A percentile compares a stretch with the other conserved stretches of the same genome.
Conservation (phyloP, 2,797 vertebrate genomes). For the Triplophysa bombifrons region DNA sequence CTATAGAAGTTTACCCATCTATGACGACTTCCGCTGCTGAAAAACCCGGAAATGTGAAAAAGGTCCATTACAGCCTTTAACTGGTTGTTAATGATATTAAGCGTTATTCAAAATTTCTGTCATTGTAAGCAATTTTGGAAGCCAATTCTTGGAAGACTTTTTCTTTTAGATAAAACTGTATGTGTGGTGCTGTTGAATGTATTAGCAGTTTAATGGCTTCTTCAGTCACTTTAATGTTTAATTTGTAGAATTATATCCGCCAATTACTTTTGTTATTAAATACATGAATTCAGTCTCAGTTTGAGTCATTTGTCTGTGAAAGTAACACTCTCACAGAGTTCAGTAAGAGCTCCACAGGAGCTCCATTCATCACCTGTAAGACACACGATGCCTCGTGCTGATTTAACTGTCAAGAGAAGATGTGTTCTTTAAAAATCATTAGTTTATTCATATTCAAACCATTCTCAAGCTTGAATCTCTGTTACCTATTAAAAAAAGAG, state of each 20-base stretch:
- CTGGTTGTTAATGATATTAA: constrained; percentile 14
- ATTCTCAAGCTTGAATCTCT: no score
- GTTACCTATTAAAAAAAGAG: no score
- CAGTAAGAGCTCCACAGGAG: constrained; percentile 35
- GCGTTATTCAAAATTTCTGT: background rate
- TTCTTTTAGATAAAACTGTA: no score
- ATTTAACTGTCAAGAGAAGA: no score
- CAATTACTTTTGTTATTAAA: constrained; percentile 2
- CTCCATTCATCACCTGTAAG: background rate
- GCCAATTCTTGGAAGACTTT: background rate
- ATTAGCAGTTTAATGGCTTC: background rate
- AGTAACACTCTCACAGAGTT: constrained; percentile 43
- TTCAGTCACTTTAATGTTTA: background rate
- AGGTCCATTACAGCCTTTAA: no score
- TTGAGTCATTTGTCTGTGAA: constrained; percentile 51
- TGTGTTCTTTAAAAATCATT: no score
- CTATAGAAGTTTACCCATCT: no score
- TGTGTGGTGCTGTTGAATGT: background rate
- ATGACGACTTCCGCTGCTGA: no score
- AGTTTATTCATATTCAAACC: no score
- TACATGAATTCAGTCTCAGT: constrained; percentile 18
- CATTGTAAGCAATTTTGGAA: constrained; percentile 6
- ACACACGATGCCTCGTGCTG: background rate
- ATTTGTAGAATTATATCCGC: background rate
- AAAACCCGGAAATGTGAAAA: no score